These are phyloP conservation scores for Melanostigma gelatinosum DNA, from an alignment of 2,113 vertebrate genomes.

Conservation along the genomic window DNA sequence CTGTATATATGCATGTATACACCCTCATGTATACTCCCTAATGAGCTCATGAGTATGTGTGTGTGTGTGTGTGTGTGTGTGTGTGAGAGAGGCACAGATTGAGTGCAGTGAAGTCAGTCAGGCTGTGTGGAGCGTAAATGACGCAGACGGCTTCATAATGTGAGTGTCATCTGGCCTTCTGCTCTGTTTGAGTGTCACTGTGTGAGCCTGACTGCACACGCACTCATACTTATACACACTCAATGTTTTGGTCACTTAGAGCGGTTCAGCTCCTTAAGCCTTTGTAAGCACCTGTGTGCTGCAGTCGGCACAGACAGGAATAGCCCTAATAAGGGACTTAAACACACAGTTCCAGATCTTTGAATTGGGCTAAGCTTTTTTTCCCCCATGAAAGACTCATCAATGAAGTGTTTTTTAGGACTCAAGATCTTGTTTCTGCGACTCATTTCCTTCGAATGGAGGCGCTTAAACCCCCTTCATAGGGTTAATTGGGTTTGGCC, in stretches of 20 bases:
- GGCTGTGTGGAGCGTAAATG: slow-evolving; percentile 2
- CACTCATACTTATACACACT: slow-evolving; percentile 15
- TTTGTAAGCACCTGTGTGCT: slow-evolving; percentile 60
- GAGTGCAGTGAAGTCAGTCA: slow-evolving; percentile 5
- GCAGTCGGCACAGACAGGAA: slow-evolving; percentile 57
- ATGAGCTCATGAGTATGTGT: slow-evolving; percentile 11
- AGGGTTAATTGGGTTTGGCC: slow-evolving; percentile 7
- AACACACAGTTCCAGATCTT: slow-evolving; percentile 12
- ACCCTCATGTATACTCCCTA: background rate
- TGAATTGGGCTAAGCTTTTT: slow-evolving; percentile 46
- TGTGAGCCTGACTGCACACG: slow-evolving; percentile 16
- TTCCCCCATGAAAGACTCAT: slow-evolving; percentile 28
- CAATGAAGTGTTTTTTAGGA: slow-evolving; percentile 21
- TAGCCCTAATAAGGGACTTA: slow-evolving; percentile 70
- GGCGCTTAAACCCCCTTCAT: background rate
- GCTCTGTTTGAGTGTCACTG: slow-evolving; percentile 61
- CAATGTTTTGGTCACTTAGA: slow-evolving; percentile 30
- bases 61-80: slow-evolving; percentile 18
- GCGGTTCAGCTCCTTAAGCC: slow-evolving; percentile 47
- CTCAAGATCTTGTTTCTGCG: background rate
- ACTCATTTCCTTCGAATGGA: slow-evolving; percentile 2
- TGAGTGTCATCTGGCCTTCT: slow-evolving; percentile 50
- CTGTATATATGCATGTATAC: background rate
- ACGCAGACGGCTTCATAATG: slow-evolving; percentile 44
- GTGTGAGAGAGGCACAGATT: slow-evolving; percentile 14